Evolutionary conservation across 2,113 vertebrate genomes (phyloP), one percentile per base, ranked within the genome.

Genomic region (Lagopus muta): DNA sequence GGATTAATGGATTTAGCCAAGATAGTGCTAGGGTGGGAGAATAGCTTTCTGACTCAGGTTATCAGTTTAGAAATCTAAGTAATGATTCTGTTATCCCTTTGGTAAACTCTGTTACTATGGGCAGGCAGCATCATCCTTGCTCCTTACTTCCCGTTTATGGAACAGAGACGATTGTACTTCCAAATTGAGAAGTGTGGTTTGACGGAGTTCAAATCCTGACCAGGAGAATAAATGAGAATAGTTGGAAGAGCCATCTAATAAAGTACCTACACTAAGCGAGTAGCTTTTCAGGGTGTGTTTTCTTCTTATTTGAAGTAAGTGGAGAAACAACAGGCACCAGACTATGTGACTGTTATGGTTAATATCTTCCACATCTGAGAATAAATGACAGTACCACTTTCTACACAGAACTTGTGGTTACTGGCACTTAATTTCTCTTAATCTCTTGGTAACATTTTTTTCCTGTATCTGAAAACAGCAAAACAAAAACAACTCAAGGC

Each of bases 401-500:
- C 45, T 78, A 54, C 22, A 7, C 34, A 70, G 38, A 42, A 64
- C 62, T 73, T 66, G 11, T 86, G 24, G 8, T 7, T 87, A 36
- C 77, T 50, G 38, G 38, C 20, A 79, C 13, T 10, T 74, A 3
- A 24, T 64, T 87, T 78, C 8, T 7, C 19, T 76, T 72, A 32
- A 13, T 72, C 27, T 55, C 19, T 67, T 81, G 24, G 19, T 75
- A 34, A 14, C 9, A 22, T 61, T 65, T 36, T 43, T 43, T 64
- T 64, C 20, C 50, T 57, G 4, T 74, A 43, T 45, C 13, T 6
- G 20, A 25, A 58, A 43, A 1, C 20, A 62, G 55, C 10, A 48
- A 45, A 66, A 16, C 0, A 2, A 66, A 24, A 2, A 30, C 9
- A 52, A 45, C 65, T 15, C 0, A 2, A 67, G 45, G 18, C 13